Evolutionary conservation across 2,797 vertebrate genomes (phyloP).

Genomic region (Clarias pachynema): DNA sequence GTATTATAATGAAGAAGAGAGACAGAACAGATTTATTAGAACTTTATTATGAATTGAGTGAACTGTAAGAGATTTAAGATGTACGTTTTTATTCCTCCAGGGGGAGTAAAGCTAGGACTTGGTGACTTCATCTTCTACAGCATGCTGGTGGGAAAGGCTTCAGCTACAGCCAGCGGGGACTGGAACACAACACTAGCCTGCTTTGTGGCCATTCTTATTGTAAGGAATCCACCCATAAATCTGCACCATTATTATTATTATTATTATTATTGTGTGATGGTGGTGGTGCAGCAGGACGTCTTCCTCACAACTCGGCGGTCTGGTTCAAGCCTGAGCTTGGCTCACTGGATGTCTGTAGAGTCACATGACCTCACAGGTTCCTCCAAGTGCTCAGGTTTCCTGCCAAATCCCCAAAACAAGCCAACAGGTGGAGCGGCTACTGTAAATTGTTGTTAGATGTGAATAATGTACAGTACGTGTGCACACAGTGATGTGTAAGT

Average conservation of each 20-base stretch:
- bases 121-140: conserved; percentile 99
- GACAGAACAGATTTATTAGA: not conserved
- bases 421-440: too few relatives aligned
- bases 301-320: not conserved
- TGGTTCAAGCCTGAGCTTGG: not conserved
- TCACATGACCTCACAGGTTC: not conserved
- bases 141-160: conserved; percentile 97
- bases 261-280: not conserved
- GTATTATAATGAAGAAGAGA: not conserved
- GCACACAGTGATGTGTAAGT: not conserved
- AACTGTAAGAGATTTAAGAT: conserved; percentile 23
- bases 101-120: conserved; percentile 94
- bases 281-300: not conserved
- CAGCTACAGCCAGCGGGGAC: conserved; percentile 93
- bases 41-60: not conserved
- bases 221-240: conserved; percentile 74
- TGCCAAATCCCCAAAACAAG: not conserved
- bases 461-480: not conserved
- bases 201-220: conserved; percentile 98
- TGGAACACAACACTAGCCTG: conserved; percentile 98
- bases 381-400: not conserved
- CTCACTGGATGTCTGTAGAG: too few relatives aligned
- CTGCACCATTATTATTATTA: not conserved
- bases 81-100: conserved; percentile 69
- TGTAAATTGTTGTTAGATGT: not conserved